Conservation (phyloP, 2,888 invertebrate genomes). For the Thecocarcelia acutangulata region DNA sequence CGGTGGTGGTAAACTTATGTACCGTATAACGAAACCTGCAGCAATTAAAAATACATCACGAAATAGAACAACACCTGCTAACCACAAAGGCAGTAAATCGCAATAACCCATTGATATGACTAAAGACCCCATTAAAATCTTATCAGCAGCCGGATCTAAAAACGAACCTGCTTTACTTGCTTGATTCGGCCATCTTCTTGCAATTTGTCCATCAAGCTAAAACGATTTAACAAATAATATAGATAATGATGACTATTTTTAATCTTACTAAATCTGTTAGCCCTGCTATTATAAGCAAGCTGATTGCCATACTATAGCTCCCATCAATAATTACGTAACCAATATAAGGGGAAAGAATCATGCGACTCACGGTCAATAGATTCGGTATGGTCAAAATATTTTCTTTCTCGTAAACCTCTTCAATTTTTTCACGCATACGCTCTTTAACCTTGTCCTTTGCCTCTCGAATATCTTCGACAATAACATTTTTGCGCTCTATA, state of each 20-base stretch:
- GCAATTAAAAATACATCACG: slow-evolving; percentile 91
- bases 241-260: not conserved
- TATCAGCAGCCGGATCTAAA: slow-evolving; percentile 98
- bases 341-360: slow-evolving; percentile 92
- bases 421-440: slow-evolving; percentile 88
- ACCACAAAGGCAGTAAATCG: slow-evolving; percentile 89
- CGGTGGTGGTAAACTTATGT: slow-evolving; percentile 93
- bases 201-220: slow-evolving; percentile 97
- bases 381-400: slow-evolving; percentile 97
- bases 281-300: slow-evolving; percentile 92
- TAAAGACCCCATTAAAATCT: slow-evolving; percentile 93
- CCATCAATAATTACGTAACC: slow-evolving; percentile 93
- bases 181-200: slow-evolving; percentile 94
- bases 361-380: slow-evolving; percentile 91
- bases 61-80: slow-evolving; percentile 91
- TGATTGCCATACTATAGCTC: slow-evolving; percentile 90
- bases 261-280: slow-evolving; percentile 92
- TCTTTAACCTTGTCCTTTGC: slow-evolving; percentile 87
- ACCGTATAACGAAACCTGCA: slow-evolving; percentile 95
- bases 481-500: slow-evolving; percentile 84
- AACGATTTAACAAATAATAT: slow-evolving; percentile 10
- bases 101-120: slow-evolving; percentile 93
- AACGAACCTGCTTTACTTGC: slow-evolving; percentile 96
- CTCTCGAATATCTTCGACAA: slow-evolving; percentile 87
- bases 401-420: slow-evolving; percentile 86